Evolutionary conservation across 2,113 vertebrate species (phyloP).

Genomic region (Trematomus loennbergii): DNA sequence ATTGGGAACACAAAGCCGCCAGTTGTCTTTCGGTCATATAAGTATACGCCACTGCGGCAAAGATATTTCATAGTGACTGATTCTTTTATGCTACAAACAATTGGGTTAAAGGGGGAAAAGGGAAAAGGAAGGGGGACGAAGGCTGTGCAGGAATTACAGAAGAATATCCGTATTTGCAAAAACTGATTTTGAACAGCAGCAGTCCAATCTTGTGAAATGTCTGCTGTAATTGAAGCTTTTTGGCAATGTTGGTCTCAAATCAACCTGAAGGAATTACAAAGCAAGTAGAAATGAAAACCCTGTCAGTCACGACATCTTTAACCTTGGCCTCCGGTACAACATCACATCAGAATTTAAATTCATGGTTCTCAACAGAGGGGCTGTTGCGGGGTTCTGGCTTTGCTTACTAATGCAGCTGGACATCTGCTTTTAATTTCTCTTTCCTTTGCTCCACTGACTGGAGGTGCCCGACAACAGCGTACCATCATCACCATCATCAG

Average conservation of each 20-base stretch:
- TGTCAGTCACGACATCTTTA: slow-evolving; percentile 30
- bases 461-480: slow-evolving; percentile 12
- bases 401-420: slow-evolving; percentile 27
- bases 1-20: slow-evolving; percentile 59
- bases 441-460: not conserved
- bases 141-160: not conserved
- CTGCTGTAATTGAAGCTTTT: not conserved
- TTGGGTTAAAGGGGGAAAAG: not conserved
- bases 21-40: slow-evolving; percentile 46
- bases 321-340: slow-evolving; percentile 21
- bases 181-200: not conserved
- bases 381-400: slow-evolving; percentile 3
- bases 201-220: not conserved
- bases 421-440: slow-evolving; percentile 61
- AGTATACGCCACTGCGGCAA: not conserved
- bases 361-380: not conserved
- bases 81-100: slow-evolving; percentile 11
- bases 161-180: not conserved
- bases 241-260: not conserved
- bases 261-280: slow-evolving; percentile 9
- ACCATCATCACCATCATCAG: slow-evolving; percentile 11
- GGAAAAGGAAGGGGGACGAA: not conserved
- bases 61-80: slow-evolving; percentile 6
- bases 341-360: slow-evolving; percentile 47
- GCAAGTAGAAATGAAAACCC: not conserved